Evolutionary conservation across 2,888 invertebrate genomes (phyloP).

Genomic region (Microchrysa polita): DNA sequence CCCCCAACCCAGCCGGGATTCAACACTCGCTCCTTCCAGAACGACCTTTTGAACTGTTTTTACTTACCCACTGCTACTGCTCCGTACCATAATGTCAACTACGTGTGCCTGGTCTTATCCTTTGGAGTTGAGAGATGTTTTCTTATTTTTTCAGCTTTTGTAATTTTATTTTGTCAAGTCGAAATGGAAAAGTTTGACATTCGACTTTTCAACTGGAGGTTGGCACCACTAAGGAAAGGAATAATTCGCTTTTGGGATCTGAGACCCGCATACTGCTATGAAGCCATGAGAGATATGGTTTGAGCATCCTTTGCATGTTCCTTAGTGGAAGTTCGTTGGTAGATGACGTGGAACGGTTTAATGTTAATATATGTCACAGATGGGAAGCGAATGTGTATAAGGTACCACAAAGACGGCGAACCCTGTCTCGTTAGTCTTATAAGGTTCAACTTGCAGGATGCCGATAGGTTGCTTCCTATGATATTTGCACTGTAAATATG

Average conservation of each 20-base stretch:
- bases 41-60: constrained; percentile 30
- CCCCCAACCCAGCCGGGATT: background rate
- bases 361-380: constrained; percentile 32
- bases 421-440: constrained; percentile 5
- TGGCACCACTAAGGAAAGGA: constrained; percentile 20
- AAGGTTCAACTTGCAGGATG: background rate
- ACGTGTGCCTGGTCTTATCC: constrained; percentile 39
- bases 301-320: constrained; percentile 37
- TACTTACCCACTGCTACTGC: background rate
- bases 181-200: constrained; percentile 50
- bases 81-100: constrained; percentile 41
- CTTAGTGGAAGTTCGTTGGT: background rate
- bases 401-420: background rate
- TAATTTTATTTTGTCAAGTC: constrained; percentile 44
- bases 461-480: constrained; percentile 27
- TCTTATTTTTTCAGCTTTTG: constrained; percentile 15
- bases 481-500: constrained; percentile 46
- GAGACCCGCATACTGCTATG: constrained; percentile 13
- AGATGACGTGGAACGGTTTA: constrained; percentile 43
- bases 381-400: background rate
- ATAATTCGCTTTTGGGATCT: constrained; percentile 18
- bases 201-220: constrained; percentile 47
- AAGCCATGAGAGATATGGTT: constrained; percentile 21
- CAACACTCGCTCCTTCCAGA: constrained; percentile 1
- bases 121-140: constrained; percentile 16